Base-by-base conservation (phyloP, 2,888 invertebrate genomes). In the Onthophagus sagittarius region DNA sequence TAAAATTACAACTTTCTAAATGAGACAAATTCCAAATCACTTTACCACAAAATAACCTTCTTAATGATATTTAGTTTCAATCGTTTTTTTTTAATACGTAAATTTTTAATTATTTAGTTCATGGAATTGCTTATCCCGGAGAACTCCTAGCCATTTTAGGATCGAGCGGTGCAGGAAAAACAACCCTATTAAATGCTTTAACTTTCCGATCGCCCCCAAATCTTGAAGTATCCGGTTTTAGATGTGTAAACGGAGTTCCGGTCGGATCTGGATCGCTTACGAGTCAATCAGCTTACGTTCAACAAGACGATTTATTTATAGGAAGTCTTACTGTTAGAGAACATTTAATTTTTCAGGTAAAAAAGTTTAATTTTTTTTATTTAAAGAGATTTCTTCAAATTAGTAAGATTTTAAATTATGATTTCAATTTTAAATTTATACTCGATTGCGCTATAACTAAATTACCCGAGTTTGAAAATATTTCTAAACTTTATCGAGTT, bases 271-370 rank as follows among this genome's bases (percentile, higher is more conserved):
- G 90, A 75, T 89, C 90, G 62, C 87, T 94, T 81, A 92, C 92
- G 71, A 92, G 93, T 6, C 88, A 94, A 53, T 94, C 94, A 14
- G 96, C 96, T 0, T 98, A 97, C 80, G 96, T 98, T 0, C 97
- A 97, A 82, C 98, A 98, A 83, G 94, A 97, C 80, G 97, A 98
- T 84, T 86, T 97, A 71, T 98, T 98, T 83, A 93, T 98, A 78
- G 95, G 95, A 0, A 94, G 94, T 0, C 87, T 98, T 69, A 97
- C 97, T 0, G 96, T 97, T 0, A 88, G 89, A 76, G 97, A 98
- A 82, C 97, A 97, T 85, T 89, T 98, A 4, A 89, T 93, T 69
- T 97, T 97, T 82, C 94, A 95, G 88, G 94, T 92, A 81, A 76
- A 23, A 23, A 23, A 23, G 23, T 23, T 23, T 23, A 23, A 23